Conservation (phyloP, 2,113 vertebrate genomes). For the Gasterosteus aculeatus region DNA sequence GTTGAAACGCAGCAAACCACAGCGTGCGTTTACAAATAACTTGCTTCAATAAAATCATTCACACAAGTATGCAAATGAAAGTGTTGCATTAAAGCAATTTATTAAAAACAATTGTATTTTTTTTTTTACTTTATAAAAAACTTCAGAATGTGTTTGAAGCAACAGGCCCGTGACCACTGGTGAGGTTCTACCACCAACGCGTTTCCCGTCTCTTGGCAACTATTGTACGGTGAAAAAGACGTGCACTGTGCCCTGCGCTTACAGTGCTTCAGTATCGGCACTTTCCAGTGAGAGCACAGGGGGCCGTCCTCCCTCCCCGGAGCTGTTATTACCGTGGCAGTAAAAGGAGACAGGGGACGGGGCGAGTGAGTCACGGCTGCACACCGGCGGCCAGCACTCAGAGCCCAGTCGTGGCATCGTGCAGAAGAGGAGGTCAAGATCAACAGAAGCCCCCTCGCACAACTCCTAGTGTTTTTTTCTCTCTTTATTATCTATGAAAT, state of each 20-base stretch:
- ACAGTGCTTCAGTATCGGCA: background rate
- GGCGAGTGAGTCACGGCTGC: slow-evolving; percentile 63
- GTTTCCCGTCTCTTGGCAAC: background rate
- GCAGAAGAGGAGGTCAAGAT: background rate
- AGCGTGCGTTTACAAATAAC: background rate
- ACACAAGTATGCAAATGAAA: no score
- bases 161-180: background rate
- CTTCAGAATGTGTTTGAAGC: no score
- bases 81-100: background rate
- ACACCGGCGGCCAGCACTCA: background rate
- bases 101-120: background rate
- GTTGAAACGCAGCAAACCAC: slow-evolving; percentile 2
- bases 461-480: background rate
- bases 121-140: background rate
- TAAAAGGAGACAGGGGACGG: slow-evolving; percentile 22
- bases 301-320: background rate
- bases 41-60: background rate
- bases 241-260: slow-evolving; percentile 15
- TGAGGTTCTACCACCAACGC: slow-evolving; percentile 12
- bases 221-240: slow-evolving; percentile 7
- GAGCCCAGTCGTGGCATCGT: slow-evolving; percentile 9
- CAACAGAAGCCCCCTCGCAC: background rate
- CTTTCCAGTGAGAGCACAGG: background rate
- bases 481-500: slow-evolving; percentile 12
- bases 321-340: slow-evolving; percentile 32